Base-by-base conservation (phyloP, 1,140 invertebrate species). In the Formica exsecta region DNA sequence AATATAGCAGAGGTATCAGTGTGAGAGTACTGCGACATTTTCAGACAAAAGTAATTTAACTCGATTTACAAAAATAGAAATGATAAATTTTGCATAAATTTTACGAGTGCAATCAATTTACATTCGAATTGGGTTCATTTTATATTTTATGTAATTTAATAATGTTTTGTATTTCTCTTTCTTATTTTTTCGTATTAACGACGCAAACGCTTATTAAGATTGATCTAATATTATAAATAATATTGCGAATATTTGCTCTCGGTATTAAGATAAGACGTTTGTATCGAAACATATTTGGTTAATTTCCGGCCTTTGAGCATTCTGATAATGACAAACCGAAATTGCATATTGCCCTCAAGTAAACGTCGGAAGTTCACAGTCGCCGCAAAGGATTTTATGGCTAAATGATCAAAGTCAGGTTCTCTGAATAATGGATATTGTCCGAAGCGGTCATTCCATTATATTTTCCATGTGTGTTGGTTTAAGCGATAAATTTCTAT, bases 381-480 rank as follows among this genome's bases (percentile, higher is more conserved):
- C 44, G 22, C 8, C 22, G 32, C 36, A 41, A 41, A 80, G 36
- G 32, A 22, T 57, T 66, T 57, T 16, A 68, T 44, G 16, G 13
- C 8, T 32, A 36, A 29, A 16, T 54, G 76, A 79, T 66, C 62
- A 68, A 80, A 80, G 76, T 68, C 41, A 59, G 29, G 29, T 54
- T 54, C 36, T 80, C 36, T 80, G 64, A 80, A 57, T 80, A 80
- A 80, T 70, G 36, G 64, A 70, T 80, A 80, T 70, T 70, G 48
- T 70, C 36, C 36, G 38, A 68, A 51, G 76, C 62, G 22, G 38
- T 51, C 36, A 70, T 57, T 70, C 68, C 64, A 70, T 80, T 70
- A 70, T 59, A 70, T 59, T 80, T 80, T n/a, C 36, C 9, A 9
- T 41, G 36, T 22, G 22, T 44, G 32, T 19, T 68, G 64, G 4